phyloP scores from a whole-genome alignment of 2,888 invertebrate genomes.

The Lasioglossum marginatum region DNA sequence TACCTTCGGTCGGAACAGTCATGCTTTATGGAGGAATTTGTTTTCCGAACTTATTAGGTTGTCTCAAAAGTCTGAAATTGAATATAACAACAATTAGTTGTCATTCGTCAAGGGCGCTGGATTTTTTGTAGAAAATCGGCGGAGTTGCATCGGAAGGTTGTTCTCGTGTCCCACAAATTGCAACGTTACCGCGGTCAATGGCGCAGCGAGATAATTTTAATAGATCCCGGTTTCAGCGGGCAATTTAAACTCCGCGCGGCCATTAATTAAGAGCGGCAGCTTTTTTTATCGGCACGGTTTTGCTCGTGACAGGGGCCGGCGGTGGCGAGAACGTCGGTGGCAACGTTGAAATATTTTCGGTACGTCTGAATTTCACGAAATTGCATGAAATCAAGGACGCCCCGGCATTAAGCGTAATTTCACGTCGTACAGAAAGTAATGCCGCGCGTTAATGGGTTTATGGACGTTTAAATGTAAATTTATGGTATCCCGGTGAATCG shows the following conservation, averaged over 20 bases:
- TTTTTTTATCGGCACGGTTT: constrained; percentile 3
- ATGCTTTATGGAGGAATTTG: neutral
- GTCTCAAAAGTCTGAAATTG: too few relatives aligned
- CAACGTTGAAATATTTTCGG: neutral
- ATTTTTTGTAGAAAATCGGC: neutral
- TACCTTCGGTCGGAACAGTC: neutral
- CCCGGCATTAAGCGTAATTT: neutral
- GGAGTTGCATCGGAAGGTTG: constrained; percentile 22
- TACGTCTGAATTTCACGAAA: neutral
- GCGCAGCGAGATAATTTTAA: constrained; percentile 36
- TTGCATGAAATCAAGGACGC: constrained; percentile 2
- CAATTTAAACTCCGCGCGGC: constrained; percentile 24
- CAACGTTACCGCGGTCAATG: constrained; percentile 29
- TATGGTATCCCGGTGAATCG: neutral
- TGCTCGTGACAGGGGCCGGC: constrained; percentile 7
- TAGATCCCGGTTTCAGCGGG: constrained; percentile 29
- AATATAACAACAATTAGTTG: too few relatives aligned
- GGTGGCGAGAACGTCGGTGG: neutral
- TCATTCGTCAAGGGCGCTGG: neutral
- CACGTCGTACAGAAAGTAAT: neutral
- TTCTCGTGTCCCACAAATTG: constrained; percentile 24
- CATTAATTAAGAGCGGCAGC: constrained; percentile 48
- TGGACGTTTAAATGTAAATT: constrained; percentile 32
- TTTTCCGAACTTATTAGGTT: neutral
- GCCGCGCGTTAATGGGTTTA: constrained; percentile 18